A percentile compares a stretch with the other conserved stretches of the same genome.
phyloP scores from a whole-genome alignment of 2,888 invertebrate species.

The Leptinotarsa rubiginosa region DNA sequence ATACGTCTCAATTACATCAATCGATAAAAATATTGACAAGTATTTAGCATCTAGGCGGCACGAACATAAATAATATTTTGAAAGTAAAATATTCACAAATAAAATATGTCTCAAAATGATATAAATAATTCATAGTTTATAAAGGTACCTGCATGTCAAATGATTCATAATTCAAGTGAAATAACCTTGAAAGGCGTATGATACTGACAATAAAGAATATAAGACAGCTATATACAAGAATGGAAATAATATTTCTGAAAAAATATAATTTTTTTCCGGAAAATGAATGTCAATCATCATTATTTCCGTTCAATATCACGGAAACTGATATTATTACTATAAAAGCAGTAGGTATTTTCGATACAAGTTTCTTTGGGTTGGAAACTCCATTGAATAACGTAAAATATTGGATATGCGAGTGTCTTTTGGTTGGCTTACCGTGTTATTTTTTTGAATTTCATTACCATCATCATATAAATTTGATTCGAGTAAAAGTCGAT shows the following conservation, averaged over 20 bases:
- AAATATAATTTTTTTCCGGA: background rate
- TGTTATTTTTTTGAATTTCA: too few relatives aligned
- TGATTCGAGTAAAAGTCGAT: too few relatives aligned
- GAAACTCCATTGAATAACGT: too few relatives aligned
- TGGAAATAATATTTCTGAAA: background rate
- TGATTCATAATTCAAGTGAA: conserved; percentile 8
- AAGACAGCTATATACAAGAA: background rate
- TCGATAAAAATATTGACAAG: background rate
- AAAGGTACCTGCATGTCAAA: conserved; percentile 15
- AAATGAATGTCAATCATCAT: too few relatives aligned
- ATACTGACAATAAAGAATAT: background rate
- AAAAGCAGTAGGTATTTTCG: too few relatives aligned
- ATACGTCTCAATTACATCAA: background rate
- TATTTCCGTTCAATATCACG: too few relatives aligned
- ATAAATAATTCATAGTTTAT: conserved; percentile 4
- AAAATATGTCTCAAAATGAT: conserved; percentile 1
- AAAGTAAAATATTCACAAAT: background rate
- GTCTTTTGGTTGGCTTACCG: too few relatives aligned
- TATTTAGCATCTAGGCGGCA: background rate
- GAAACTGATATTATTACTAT: too few relatives aligned
- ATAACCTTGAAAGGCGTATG: background rate
- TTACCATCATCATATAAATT: too few relatives aligned
- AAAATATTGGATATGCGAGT: too few relatives aligned
- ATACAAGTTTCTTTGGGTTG: too few relatives aligned
- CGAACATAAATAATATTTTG: conserved; percentile 6